Conservation (phyloP, 2,113 vertebrate genomes). For the Mus spicilegus region DNA sequence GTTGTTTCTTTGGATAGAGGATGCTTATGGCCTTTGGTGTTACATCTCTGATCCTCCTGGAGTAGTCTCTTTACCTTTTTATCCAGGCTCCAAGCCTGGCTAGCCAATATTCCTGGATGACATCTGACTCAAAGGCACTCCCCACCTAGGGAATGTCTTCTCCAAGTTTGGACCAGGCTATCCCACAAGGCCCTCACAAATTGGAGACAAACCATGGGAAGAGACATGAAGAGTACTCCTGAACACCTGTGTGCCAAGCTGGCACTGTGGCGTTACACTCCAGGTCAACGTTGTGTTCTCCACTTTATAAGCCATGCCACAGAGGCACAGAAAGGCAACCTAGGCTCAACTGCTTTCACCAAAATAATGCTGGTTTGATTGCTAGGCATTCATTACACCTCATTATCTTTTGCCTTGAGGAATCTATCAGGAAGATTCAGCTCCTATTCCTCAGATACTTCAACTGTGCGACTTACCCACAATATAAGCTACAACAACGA, state of each 20-base stretch:
- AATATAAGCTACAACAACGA: neutral
- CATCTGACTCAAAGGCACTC: neutral
- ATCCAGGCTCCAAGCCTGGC: neutral
- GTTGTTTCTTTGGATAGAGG: slow-evolving; percentile 38
- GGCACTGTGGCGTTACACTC: neutral
- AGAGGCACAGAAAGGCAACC: neutral
- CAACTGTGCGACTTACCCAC: neutral
- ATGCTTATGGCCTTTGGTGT: neutral
- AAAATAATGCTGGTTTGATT: slow-evolving; percentile 32
- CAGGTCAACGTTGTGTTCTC: neutral
- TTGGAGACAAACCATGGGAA: neutral
- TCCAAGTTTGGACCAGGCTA: neutral
- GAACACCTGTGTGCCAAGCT: neutral
- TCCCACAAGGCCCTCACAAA: neutral
- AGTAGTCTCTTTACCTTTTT: neutral
- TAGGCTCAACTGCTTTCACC: neutral
- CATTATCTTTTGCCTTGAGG: slow-evolving; percentile 36
- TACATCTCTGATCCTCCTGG: neutral
- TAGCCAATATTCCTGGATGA: neutral
- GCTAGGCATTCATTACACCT: neutral
- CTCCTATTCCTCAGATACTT: neutral
- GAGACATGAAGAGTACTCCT: neutral
- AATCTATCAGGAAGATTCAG: slow-evolving; percentile 22
- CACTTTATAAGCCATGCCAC: neutral
- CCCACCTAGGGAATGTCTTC: neutral